phyloP scores from a whole-genome alignment of 2,113 vertebrate genomes.

The Hydrochoerus hydrochaeris region DNA sequence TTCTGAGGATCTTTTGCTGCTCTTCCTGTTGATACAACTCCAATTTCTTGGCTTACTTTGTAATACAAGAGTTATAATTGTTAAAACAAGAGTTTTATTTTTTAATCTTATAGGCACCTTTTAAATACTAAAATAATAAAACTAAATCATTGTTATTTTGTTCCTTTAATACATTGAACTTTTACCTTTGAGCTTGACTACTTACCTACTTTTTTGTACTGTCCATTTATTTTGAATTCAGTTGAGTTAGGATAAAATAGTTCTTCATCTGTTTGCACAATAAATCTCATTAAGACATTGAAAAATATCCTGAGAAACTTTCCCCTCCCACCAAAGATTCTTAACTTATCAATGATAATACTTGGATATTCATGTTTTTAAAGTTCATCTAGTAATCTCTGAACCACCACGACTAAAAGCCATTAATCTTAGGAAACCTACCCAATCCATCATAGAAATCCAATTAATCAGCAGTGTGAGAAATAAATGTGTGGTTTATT shows the following conservation, averaged over 20 bases:
- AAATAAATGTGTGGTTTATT: neutral
- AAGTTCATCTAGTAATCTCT: neutral
- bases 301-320: neutral
- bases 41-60: neutral
- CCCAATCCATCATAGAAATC: neutral
- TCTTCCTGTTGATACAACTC: conserved; percentile 3
- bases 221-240: neutral
- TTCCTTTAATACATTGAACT: neutral
- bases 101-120: neutral
- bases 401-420: neutral
- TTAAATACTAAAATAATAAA: conserved; percentile 16
- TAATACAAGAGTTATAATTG: neutral
- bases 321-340: neutral
- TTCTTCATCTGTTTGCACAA: neutral
- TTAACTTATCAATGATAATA: neutral
- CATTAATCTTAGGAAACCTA: neutral
- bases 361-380: neutral
- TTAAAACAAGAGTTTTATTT: neutral
- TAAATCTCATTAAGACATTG: neutral
- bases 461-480: neutral
- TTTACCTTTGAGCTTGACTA: neutral
- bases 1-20: neutral
- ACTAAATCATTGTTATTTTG: neutral
- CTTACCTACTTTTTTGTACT: neutral
- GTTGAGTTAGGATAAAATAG: neutral